Base-by-base conservation (phyloP, 2,888 invertebrate genomes). In the Pristionchus entomophagus region DNA sequence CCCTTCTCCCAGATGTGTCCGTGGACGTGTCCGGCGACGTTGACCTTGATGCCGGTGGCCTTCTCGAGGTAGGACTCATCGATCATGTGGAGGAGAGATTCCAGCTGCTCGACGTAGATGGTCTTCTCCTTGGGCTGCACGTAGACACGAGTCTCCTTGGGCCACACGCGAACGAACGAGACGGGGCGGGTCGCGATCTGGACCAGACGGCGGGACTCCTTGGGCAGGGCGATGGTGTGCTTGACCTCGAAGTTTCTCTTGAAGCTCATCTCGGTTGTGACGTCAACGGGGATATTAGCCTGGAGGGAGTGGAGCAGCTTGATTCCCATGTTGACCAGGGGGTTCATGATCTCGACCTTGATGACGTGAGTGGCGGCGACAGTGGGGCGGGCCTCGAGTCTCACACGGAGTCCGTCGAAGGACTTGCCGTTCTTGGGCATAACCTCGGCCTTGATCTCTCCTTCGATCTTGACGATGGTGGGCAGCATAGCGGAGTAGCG, bases 71-170 rank as follows among this genome's bases (percentile, higher is more conserved):
- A 78, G n/a, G 85, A 41, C 26, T 86, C 80, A 53, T 90, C 86
- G 59, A 89, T 73, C 41, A 87, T 83, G 56, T 87, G 86, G 41
- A 86, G 45, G 26, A 80, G 69, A 59, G 78, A 80, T 62, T 90
- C 87, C 73, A 85, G 85, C 77, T 90, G 81, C 32, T 90, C 87
- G 51, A 88, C 86, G 59, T 82, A 86, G 80, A 92, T 87, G 77
- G 91, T 91, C 78, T 89, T 89, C 86, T 92, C 91, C 80, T 91
- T 89, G 45, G 89, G 65, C 69, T 91, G 90, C 35, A 87, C 84
- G 85, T 88, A 91, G 73, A 88, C 88, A n/a, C 89, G 88, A 29
- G 88, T 82, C 45, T 88, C 81, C 69, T 86, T 87, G 17, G 88
- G 73, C 88, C 89, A 90, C 69, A 86, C 84, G 65, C 89, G 89